Evolutionary conservation across 2,888 invertebrate species (phyloP).

Genomic region (Mycalesis mineus): DNA sequence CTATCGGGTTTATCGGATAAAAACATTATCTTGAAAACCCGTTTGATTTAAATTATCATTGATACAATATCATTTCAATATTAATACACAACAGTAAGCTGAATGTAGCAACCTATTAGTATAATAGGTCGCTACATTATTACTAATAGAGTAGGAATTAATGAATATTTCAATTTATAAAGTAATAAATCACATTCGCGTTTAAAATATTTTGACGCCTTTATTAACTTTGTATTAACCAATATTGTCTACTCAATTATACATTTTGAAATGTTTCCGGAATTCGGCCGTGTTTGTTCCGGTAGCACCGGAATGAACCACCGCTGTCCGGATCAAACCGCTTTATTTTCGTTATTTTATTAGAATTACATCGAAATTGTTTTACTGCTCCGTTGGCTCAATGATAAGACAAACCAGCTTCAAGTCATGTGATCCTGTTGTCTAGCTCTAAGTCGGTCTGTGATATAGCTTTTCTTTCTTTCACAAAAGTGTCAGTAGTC

Average conservation of each 20-base stretch:
- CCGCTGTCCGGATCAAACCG: conserved; percentile 19
- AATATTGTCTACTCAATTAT: conserved; percentile 36
- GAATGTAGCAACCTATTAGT: not conserved
- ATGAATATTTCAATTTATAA: conserved; percentile 8
- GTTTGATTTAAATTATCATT: not conserved
- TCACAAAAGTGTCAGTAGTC: too few relatives aligned
- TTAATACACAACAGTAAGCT: not conserved
- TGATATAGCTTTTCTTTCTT: too few relatives aligned
- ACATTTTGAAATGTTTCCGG: conserved; percentile 26
- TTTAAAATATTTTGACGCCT: conserved; percentile 39
- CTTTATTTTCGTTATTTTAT: conserved; percentile 10
- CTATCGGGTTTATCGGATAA: not conserved
- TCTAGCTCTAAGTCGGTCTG: too few relatives aligned
- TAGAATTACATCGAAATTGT: not conserved
- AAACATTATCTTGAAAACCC: not conserved
- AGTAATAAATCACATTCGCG: conserved; percentile 44
- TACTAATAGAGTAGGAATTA: too few relatives aligned
- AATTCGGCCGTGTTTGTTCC: conserved; percentile 23
- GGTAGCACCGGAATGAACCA: conserved; percentile 12
- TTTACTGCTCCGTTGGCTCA: too few relatives aligned
- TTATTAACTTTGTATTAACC: conserved; percentile 41
- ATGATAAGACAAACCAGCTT: too few relatives aligned
- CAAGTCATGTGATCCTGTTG: too few relatives aligned
- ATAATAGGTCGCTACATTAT: too few relatives aligned
- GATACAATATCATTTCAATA: not conserved